A percentile compares a stretch with the other conserved stretches of the same genome.
These are phyloP conservation scores for Gopherus evgoodei DNA, from an alignment of 2,113 vertebrate genomes.

Conservation along the genomic window DNA sequence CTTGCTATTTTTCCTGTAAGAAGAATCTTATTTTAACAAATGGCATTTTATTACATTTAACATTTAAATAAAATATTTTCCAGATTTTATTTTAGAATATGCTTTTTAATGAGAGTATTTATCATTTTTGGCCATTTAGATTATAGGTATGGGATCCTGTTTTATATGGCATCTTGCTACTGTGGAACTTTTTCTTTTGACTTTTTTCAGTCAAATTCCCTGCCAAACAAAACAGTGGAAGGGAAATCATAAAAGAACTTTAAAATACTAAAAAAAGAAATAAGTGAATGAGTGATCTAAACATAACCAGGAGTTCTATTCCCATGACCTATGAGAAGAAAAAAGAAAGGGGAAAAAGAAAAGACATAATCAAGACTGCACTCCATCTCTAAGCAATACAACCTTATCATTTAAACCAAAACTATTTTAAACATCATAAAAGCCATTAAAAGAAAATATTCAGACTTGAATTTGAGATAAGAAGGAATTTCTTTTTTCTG, in stretches of 20 bases:
- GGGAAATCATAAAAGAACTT: slow-evolving; percentile 75
- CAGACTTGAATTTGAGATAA: slow-evolving; percentile 34
- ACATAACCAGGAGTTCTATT: slow-evolving; percentile 71
- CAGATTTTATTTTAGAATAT: slow-evolving; percentile 68
- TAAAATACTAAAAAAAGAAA: slow-evolving; percentile 75
- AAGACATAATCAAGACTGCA: slow-evolving; percentile 33
- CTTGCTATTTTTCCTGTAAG: slow-evolving; percentile 41
- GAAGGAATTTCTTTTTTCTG: not conserved
- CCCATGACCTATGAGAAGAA: slow-evolving; percentile 68
- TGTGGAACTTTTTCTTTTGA: slow-evolving; percentile 63
- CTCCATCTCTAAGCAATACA: not conserved
- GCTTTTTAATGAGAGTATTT: slow-evolving; percentile 72
- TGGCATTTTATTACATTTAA: slow-evolving; percentile 57
- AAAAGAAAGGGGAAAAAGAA: slow-evolving; percentile 37
- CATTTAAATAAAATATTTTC: slow-evolving; percentile 64
- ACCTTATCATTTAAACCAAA: slow-evolving; percentile 39
- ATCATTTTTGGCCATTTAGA: slow-evolving; percentile 72
- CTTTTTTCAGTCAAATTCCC: slow-evolving; percentile 54
- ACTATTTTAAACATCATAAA: slow-evolving; percentile 15
- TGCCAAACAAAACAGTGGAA: slow-evolving; percentile 78
- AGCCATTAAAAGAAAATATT: slow-evolving; percentile 38
- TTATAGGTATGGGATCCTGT: slow-evolving; percentile 80
- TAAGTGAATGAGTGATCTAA: slow-evolving; percentile 75
- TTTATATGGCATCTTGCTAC: slow-evolving; percentile 81
- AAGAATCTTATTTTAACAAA: slow-evolving; percentile 52